Evolutionary conservation across 2,888 invertebrate genomes (phyloP), one percentile per base, ranked within the genome.

Genomic region (Sarcophaga variegata): DNA sequence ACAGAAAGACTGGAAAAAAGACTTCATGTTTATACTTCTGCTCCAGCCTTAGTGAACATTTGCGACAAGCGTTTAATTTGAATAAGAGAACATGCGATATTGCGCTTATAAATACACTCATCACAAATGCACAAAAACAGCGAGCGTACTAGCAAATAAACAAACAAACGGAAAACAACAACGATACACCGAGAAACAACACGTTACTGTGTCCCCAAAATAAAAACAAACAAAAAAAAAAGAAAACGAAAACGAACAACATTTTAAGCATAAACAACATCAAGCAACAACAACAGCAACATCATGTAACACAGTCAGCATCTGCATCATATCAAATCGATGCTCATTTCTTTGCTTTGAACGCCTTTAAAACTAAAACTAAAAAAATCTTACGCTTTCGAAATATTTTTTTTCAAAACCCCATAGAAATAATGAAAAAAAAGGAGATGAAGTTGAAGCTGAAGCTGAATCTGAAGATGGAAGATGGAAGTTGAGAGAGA

Each of bases 61-160:
- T 79, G 78, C 81, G 81, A 85, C 83, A 85, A 87, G 79, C 85
- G 79, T 87, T 88, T 89, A 88, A 89, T 89, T 89, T 89, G 86
- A 89, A 89, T 89, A 89, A 88, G 81, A 86, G 87, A 89, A 86
- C 88, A 88, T 88, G 88, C 88, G 83, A 88, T 87, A 87, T 87
- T 85, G 87, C 88, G 87, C 88, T 88, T 86, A 86, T 84, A 87
- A 87, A 87, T 88, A 81, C 87, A 80, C 82, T 84, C 81, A 84
- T 74, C 86, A 85, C 82, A 70, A 67, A 85, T 77, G 83, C 81
- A 85, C 77, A 85, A 77, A 75, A 85, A 88, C 83, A 86, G 81
- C 87, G 88, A 49, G 49, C 49, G 49, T 8, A 78, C 81, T 79
- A 84, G 78, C 79, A 82, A 77, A 86, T 74, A 87, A 86, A 86